Evolutionary conservation across 1,140 invertebrate genomes (phyloP).

Genomic region (Cryptotermes secundus): DNA sequence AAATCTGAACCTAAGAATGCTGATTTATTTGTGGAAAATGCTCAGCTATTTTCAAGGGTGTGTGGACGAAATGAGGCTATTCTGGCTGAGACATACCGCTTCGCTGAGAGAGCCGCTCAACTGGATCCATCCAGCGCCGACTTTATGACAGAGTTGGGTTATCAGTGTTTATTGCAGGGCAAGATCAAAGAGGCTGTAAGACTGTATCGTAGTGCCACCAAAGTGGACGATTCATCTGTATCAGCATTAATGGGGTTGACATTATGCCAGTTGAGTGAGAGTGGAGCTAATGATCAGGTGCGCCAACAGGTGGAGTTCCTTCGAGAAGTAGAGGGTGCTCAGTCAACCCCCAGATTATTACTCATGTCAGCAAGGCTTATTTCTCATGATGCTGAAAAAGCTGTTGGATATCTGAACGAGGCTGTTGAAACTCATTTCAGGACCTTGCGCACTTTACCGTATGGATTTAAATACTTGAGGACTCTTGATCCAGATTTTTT

Average conservation of each 20-base stretch:
- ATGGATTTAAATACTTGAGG: slow-evolving; percentile 73
- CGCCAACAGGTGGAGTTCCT: slow-evolving; percentile 85
- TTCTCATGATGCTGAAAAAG: slow-evolving; percentile 58
- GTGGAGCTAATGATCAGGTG: slow-evolving; percentile 63
- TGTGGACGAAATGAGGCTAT: slow-evolving; percentile 71
- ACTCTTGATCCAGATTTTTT: slow-evolving; percentile 84
- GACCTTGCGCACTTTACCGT: slow-evolving; percentile 59
- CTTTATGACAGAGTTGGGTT: slow-evolving; percentile 77
- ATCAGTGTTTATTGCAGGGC: slow-evolving; percentile 70
- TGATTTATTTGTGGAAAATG: slow-evolving; percentile 66
- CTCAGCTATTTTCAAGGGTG: slow-evolving; percentile 74
- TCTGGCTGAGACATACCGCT: slow-evolving; percentile 68
- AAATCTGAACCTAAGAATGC: slow-evolving; percentile 75
- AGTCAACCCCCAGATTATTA: slow-evolving; percentile 55
- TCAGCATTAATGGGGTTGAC: slow-evolving; percentile 77
- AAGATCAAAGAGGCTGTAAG: slow-evolving; percentile 76
- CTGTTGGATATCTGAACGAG: slow-evolving; percentile 65
- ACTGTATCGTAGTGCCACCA: slow-evolving; percentile 76
- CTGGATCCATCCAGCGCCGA: slow-evolving; percentile 67
- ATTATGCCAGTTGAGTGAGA: slow-evolving; percentile 68
- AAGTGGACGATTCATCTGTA: slow-evolving; percentile 80
- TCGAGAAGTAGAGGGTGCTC: slow-evolving; percentile 72
- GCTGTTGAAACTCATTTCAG: slow-evolving; percentile 67
- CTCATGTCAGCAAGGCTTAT: slow-evolving; percentile 68
- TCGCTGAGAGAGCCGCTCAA: slow-evolving; percentile 73